Evolutionary conservation across 2,888 invertebrate species (phyloP).

Genomic region (Thereva unica): DNA sequence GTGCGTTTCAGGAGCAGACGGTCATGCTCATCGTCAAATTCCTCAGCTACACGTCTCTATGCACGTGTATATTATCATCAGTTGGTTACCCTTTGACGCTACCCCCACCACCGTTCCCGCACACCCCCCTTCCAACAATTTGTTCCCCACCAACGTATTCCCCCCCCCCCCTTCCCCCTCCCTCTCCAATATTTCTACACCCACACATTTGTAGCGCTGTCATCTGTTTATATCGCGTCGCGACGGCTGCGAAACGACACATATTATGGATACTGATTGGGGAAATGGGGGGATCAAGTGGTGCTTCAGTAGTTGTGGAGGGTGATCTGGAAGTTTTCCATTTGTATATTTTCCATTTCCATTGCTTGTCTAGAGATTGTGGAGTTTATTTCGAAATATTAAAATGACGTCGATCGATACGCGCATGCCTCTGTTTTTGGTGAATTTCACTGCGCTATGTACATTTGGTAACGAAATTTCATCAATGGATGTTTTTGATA

Average conservation of each 20-base stretch:
- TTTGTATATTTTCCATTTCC: slow-evolving; percentile 1
- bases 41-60: slow-evolving; percentile 14
- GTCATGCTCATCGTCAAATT: slow-evolving; percentile 16
- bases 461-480: slow-evolving; percentile 9
- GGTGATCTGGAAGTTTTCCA: slow-evolving; percentile 25
- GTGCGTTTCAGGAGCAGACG: slow-evolving; percentile 25
- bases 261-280: neutral
- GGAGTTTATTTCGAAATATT: slow-evolving; percentile 25
- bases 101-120: neutral
- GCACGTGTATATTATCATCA: slow-evolving; percentile 29
- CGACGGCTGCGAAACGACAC: slow-evolving; percentile 14
- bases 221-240: slow-evolving; percentile 31
- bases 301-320: slow-evolving; percentile 1
- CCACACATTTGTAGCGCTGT: slow-evolving; percentile 7
- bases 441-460: slow-evolving; percentile 25
- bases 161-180: too few species aligned
- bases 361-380: slow-evolving; percentile 19
- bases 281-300: slow-evolving; percentile 13
- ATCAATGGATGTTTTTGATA: neutral
- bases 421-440: slow-evolving; percentile 36
- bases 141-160: too few species aligned
- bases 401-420: slow-evolving; percentile 39
- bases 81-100: slow-evolving; percentile 24
- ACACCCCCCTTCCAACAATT: neutral
- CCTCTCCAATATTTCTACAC: too few species aligned